A percentile compares a stretch with the other conserved stretches of the same genome.
phyloP scores from a whole-genome alignment of 2,888 invertebrate genomes.

The Pheosia gnoma region DNA sequence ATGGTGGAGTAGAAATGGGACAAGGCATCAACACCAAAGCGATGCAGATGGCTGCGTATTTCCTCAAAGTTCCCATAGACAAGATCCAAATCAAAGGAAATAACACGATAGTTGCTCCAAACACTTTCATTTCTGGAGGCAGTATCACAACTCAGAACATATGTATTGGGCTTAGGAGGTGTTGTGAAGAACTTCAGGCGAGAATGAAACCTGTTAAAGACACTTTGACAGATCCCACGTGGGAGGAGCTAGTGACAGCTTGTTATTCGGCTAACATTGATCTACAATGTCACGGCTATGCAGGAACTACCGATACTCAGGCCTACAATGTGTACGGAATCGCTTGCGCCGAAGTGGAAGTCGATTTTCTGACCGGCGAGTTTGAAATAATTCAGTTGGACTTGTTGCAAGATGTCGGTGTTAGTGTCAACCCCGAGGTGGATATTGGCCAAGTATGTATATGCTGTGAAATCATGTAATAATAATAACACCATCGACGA shows the following conservation, averaged over 20 bases:
- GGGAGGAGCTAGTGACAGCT: slow-evolving; percentile 74
- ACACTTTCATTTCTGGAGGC: slow-evolving; percentile 86
- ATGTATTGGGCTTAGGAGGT: slow-evolving; percentile 76
- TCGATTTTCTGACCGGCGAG: slow-evolving; percentile 89
- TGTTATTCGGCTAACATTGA: slow-evolving; percentile 52
- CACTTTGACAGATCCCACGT: slow-evolving; percentile 63
- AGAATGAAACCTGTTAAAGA: slow-evolving; percentile 68
- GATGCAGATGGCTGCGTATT: slow-evolving; percentile 86
- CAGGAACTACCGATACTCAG: slow-evolving; percentile 32
- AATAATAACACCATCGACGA: no score
- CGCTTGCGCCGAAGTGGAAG: slow-evolving; percentile 86
- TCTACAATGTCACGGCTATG: slow-evolving; percentile 50
- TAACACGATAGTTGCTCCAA: slow-evolving; percentile 85
- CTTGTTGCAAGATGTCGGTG: slow-evolving; percentile 86
- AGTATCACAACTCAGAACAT: slow-evolving; percentile 87
- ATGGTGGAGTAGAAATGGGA: slow-evolving; percentile 87
- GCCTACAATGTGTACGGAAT: slow-evolving; percentile 77
- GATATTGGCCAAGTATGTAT: slow-evolving; percentile 85
- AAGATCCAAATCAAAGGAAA: slow-evolving; percentile 87
- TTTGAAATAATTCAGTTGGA: slow-evolving; percentile 84
- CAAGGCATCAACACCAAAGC: slow-evolving; percentile 90
- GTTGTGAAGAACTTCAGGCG: slow-evolving; percentile 70
- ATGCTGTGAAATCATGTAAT: no score
- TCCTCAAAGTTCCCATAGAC: slow-evolving; percentile 85
- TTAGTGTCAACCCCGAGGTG: slow-evolving; percentile 85